phyloP scores from a whole-genome alignment of 2,113 vertebrate genomes.

The Ranitomeya variabilis region DNA sequence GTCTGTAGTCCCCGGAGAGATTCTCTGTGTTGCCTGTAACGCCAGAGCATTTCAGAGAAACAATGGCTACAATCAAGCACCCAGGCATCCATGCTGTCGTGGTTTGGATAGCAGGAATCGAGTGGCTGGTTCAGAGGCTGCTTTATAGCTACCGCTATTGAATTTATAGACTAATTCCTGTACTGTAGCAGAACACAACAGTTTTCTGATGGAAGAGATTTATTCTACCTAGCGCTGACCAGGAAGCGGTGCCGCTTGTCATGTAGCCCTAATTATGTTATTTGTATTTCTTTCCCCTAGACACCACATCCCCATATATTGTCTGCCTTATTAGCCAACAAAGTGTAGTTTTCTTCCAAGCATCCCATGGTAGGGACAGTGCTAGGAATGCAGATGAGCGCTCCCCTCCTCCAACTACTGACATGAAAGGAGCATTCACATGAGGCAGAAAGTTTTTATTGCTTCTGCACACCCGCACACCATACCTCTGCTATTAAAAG shows the following conservation, averaged over 20 bases:
- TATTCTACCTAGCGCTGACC: not conserved
- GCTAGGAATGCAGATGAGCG: constrained; percentile 34
- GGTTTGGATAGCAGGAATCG: too few relatives aligned
- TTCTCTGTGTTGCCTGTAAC: too few relatives aligned
- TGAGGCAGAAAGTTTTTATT: not conserved
- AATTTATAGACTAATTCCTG: too few relatives aligned
- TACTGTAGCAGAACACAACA: not conserved
- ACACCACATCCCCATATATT: not conserved
- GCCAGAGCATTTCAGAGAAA: too few relatives aligned
- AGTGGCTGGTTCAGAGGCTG: too few relatives aligned
- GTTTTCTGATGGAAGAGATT: not conserved
- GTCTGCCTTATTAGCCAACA: constrained; percentile 18
- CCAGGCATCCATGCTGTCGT: too few relatives aligned
- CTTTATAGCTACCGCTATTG: too few relatives aligned
- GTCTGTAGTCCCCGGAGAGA: too few relatives aligned
- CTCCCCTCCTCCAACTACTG: constrained; percentile 43
- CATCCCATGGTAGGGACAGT: constrained; percentile 37
- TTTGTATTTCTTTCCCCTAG: constrained; percentile 16
- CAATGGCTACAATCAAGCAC: too few relatives aligned
- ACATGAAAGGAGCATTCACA: constrained; percentile 37
- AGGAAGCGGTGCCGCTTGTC: not conserved
- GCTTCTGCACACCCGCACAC: not conserved
- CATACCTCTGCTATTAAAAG: not conserved
- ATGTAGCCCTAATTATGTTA: not conserved
- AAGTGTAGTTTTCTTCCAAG: constrained; percentile 23